Base-by-base conservation (phyloP, 1,140 invertebrate genomes). In the Carposina sasakii region DNA sequence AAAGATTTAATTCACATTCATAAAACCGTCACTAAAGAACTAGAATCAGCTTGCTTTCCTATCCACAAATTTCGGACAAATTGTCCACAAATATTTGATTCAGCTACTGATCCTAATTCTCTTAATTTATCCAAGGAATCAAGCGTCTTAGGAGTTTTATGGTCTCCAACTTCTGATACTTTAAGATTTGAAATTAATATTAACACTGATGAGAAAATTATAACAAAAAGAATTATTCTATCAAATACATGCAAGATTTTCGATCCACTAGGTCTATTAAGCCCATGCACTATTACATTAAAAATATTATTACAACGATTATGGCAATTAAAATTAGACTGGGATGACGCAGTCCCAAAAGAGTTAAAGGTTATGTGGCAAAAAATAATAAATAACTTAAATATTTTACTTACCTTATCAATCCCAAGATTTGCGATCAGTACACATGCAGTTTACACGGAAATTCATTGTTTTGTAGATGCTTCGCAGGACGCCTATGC, bases 191-290 rank as follows among this genome's bases (percentile, higher is more conserved):
- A 26, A 15, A 43, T 8, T 21, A 8, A 21, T 21, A 21, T 21
- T 8, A 3, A 5, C 2, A 1, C 17, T 3, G 34, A 21, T 1
- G 2, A 21, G 1, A 22, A 45, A 12, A 15, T 5, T 12, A 21
- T 22, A 6, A 45, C 43, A 12, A 66, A 66, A 48, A 21, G 54
- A 17, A 20, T 40, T 8, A 55, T 68, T 53, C 42, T 70, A 16
- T 64, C 60, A 9, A 26, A 41, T 22, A 50, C 56, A 16, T 34
- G 59, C 10, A 41, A 34, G 15, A 4, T 34, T 10, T 34, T 34
- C 15, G 31, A 34, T 34, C 31, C 31, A 4, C 31, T 34, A 6
- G 31, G 31, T 10, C 31, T 34, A 9, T 15, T 34, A 4, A 34
- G 31, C 15, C 4, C 13, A 9, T 34, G 5, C 4, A 37, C 28